Evolutionary conservation across 2,797 vertebrate species (phyloP), one percentile per base, ranked within the genome.

Genomic region (Lutjanus campechanus): DNA sequence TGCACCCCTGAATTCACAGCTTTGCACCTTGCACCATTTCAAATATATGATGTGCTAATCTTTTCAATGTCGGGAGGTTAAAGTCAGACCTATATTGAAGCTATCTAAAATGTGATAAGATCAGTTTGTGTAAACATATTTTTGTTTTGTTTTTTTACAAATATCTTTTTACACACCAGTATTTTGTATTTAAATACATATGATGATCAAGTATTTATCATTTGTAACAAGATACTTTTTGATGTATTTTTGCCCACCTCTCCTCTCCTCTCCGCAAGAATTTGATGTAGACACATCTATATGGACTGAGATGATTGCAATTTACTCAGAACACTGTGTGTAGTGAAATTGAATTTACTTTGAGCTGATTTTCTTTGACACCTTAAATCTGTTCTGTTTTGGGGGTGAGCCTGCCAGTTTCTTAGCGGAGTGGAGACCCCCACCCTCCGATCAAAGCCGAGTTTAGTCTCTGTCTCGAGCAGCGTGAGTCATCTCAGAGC

Each of bases 381-480:
- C 88, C 86, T 92, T 88, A 90, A 94, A 94, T 92, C 90, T 94
- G 91, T 91, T 94, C 87, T 92, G 89, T 93, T 93, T 94, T 88
- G 91, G 91, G 29, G 88, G 85, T 47, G 83, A 89, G 91, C 87
- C 79, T 88, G 88, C 90, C 92, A 91, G 90, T 88, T 92, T 90
- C 91, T 89, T 78, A 88, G 88, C 72, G 11, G 85, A 93, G 91
- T 87, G 91, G 86, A 93, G 92, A 93, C 90, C 93, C 90, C 91
- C 92, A 89, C 92, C 85, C 84, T 88, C 88, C 71, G 81, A 93
- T 94, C 92, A 93, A 92, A 94, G 92, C 90, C 12, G 56, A 93
- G 92, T 93, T 93, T 94, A 93, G 92, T 90, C 91, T 92, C 89
- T 84, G 92, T 93, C 90, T 93, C 88, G 70, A 88, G 90, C 89